These are phyloP conservation scores for Drosophila mayaguana DNA, from an alignment of 2,888 invertebrate species.

Conservation along the genomic window DNA sequence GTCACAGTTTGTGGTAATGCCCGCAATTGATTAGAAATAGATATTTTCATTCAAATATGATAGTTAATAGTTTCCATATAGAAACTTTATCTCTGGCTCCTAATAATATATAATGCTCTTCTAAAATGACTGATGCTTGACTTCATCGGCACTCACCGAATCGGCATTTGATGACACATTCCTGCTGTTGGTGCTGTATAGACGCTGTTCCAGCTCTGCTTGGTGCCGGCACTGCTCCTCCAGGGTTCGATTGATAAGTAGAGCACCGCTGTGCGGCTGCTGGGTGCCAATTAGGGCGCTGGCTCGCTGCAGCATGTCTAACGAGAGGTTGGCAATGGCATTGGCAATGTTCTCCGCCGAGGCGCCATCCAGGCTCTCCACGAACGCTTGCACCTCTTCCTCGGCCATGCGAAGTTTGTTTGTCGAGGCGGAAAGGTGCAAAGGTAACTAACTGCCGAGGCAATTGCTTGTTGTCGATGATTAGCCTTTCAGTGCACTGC, in stretches of 20 bases:
- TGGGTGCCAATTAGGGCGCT: slow-evolving; percentile 67
- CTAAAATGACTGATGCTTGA: too few relatives aligned
- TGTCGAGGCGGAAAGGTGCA: neutral
- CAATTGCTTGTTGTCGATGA: slow-evolving; percentile 6
- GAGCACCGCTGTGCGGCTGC: slow-evolving; percentile 48
- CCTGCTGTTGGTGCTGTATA: neutral
- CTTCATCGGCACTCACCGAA: slow-evolving; percentile 47
- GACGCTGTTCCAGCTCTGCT: slow-evolving; percentile 51
- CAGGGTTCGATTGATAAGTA: slow-evolving; percentile 68
- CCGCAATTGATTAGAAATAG: slow-evolving; percentile 4
- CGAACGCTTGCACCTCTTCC: slow-evolving; percentile 69
- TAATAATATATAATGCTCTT: too few relatives aligned
- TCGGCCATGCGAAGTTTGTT: slow-evolving; percentile 57
- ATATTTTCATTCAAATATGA: neutral
- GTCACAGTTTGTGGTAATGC: neutral
- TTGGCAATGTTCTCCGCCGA: slow-evolving; percentile 61
- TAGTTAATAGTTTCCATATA: too few relatives aligned
- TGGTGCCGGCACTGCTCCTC: slow-evolving; percentile 69
- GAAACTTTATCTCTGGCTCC: too few relatives aligned
- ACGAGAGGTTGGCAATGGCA: slow-evolving; percentile 77
- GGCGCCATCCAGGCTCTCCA: slow-evolving; percentile 68
- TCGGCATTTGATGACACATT: slow-evolving; percentile 17
- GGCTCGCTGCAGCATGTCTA: slow-evolving; percentile 74
- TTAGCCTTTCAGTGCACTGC: slow-evolving; percentile 12
- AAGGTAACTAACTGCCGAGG: neutral